Evolutionary conservation across 2,797 vertebrate genomes (phyloP).

Genomic region (Melanotaenia boesemani): DNA sequence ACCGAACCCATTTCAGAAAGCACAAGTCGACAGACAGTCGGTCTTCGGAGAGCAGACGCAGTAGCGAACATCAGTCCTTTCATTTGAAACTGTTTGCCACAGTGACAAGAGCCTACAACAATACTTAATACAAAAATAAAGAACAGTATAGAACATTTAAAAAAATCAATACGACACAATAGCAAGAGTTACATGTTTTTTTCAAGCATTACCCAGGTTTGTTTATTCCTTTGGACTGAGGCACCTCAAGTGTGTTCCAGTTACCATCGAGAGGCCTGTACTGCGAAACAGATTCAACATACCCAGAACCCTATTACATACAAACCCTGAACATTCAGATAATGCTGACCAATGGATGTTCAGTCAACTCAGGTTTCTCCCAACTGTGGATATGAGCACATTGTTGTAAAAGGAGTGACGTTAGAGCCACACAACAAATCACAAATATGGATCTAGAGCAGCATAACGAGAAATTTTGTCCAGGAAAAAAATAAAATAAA

Average conservation of each 20-base stretch:
- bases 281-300: conserved; percentile 8
- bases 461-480: background rate
- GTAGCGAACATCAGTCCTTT: conserved; percentile 43
- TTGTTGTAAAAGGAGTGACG: background rate
- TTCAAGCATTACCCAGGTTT: conserved; percentile 90
- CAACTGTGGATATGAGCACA: background rate
- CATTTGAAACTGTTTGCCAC: conserved; percentile 41
- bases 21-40: conserved; percentile 1
- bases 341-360: background rate
- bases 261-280: conserved; percentile 40
- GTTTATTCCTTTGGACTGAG: conserved; percentile 84
- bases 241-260: conserved; percentile 75
- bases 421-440: background rate
- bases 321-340: background rate
- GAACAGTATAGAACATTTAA: conserved; percentile 66
- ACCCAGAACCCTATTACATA: background rate
- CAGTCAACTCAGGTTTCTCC: background rate
- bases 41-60: conserved; percentile 46
- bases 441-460: background rate
- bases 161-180: conserved; percentile 64
- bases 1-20: conserved; percentile 26
- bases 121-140: conserved; percentile 64
- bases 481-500: background rate
- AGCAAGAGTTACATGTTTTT: conserved; percentile 76
- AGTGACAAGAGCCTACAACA: conserved; percentile 56